Evolutionary conservation across 2,113 vertebrate species (phyloP).

Genomic region (Pachyramphus minor): DNA sequence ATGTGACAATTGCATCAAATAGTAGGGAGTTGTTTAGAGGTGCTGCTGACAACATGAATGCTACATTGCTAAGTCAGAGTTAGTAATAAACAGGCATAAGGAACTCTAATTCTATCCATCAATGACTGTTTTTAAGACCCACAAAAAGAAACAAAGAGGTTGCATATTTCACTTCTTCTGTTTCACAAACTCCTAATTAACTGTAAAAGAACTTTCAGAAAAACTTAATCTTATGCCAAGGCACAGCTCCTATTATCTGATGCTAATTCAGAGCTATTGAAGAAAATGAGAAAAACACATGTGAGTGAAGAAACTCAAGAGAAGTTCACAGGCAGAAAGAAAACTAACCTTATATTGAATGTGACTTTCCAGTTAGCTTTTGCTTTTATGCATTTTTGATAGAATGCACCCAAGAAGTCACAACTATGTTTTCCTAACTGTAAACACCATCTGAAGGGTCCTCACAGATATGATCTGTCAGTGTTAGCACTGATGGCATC

Average conservation of each 20-base stretch:
- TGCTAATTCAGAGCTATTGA: constrained; percentile 37
- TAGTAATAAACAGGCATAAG: constrained; percentile 48
- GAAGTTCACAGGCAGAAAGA: not conserved
- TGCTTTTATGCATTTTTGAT: not conserved
- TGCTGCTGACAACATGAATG: constrained; percentile 9
- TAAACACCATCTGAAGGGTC: not conserved
- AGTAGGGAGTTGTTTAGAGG: constrained; percentile 5
- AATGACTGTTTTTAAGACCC: constrained; percentile 18
- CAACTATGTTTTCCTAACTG: not conserved
- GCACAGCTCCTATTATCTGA: constrained; percentile 8
- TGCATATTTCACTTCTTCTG: not conserved
- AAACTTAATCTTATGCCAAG: constrained; percentile 42
- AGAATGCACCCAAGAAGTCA: not conserved
- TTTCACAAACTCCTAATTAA: constrained; percentile 44
- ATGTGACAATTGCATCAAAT: not conserved
- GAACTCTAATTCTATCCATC: constrained; percentile 26
- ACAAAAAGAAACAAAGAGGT: not conserved
- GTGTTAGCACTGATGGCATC: not conserved
- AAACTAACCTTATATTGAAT: not conserved
- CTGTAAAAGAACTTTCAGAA: constrained; percentile 39
- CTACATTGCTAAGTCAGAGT: constrained; percentile 1
- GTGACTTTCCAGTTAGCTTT: not conserved
- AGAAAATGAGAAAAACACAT: not conserved
- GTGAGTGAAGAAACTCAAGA: not conserved
- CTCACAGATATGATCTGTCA: not conserved